Evolutionary conservation across 2,888 invertebrate genomes (phyloP).

Genomic region (Catocala sponsa): DNA sequence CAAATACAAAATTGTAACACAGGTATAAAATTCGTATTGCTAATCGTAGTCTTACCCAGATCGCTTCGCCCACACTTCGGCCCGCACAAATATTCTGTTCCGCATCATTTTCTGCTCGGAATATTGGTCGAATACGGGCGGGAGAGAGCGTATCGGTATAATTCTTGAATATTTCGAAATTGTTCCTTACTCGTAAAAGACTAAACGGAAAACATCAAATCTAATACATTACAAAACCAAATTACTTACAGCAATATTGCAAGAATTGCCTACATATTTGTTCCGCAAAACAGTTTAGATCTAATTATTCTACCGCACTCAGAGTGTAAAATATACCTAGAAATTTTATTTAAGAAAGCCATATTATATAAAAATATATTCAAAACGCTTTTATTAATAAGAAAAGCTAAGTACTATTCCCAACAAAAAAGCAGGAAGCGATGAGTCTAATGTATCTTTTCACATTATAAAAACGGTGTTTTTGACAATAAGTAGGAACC

Average conservation of each 20-base stretch:
- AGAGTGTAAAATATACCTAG: too few species aligned
- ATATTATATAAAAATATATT: constrained; percentile 3
- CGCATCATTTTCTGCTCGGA: constrained; percentile 23
- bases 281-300: too few species aligned
- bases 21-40: constrained; percentile 28
- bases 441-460: constrained; percentile 57
- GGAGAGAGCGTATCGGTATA: constrained; percentile 21
- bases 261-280: too few species aligned
- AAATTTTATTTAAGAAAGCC: background rate
- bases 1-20: background rate
- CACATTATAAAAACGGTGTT: constrained; percentile 59
- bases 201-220: constrained; percentile 9
- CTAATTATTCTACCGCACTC: too few species aligned
- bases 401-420: constrained; percentile 10
- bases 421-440: constrained; percentile 34
- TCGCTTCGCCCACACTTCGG: constrained; percentile 28
- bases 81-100: constrained; percentile 33
- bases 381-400: constrained; percentile 12
- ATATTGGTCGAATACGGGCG: constrained; percentile 17
- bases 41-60: constrained; percentile 37
- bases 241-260: too few species aligned
- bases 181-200: constrained; percentile 7
- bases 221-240: background rate
- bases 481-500: constrained; percentile 69
- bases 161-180: constrained; percentile 21